phyloP scores from a whole-genome alignment of 2,888 invertebrate genomes.

The Anoplius nigerrimus region DNA sequence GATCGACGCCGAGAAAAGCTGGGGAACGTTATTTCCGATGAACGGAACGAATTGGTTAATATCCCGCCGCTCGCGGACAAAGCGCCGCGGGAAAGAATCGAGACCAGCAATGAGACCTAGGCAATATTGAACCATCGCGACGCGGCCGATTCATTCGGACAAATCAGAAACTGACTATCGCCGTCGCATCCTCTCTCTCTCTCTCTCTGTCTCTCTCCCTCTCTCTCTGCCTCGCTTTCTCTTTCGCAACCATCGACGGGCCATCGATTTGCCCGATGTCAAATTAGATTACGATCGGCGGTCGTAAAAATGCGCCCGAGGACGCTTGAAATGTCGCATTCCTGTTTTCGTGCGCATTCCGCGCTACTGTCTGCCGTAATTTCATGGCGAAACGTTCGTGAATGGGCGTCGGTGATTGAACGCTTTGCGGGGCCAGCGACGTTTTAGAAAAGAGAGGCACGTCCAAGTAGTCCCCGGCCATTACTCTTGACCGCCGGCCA shows the following conservation, averaged over 20 bases:
- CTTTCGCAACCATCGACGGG: not conserved
- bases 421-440: no score
- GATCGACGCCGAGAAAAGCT: constrained; percentile 9
- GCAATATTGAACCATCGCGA: not conserved
- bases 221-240: not conserved
- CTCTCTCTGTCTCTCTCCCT: no score
- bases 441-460: no score
- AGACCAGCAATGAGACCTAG: not conserved
- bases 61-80: constrained; percentile 47
- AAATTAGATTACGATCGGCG: no score
- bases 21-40: constrained; percentile 39
- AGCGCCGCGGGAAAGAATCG: constrained; percentile 26
- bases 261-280: not conserved
- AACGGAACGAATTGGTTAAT: constrained; percentile 56
- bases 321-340: no score
- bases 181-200: not conserved
- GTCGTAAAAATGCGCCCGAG: no score
- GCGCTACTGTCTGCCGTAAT: no score
- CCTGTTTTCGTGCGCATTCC: no score
- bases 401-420: no score
- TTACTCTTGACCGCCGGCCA: no score
- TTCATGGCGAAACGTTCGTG: no score
- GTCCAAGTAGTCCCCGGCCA: no score
- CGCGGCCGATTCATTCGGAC: constrained; percentile 1
- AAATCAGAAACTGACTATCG: not conserved